Evolutionary conservation across 1,140 invertebrate species (phyloP).

Genomic region (Varroa destructor): DNA sequence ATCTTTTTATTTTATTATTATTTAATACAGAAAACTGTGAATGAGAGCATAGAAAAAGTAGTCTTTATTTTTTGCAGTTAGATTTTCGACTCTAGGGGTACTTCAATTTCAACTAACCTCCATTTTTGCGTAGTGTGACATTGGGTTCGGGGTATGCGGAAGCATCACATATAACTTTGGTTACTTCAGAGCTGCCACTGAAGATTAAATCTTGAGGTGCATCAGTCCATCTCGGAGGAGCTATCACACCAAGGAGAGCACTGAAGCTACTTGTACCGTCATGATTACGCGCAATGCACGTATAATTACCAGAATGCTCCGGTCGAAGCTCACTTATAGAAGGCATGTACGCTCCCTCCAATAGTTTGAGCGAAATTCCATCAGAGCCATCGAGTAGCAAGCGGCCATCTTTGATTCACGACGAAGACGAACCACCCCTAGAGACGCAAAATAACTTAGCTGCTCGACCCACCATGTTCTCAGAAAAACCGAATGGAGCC

Average conservation of each 20-base stretch:
- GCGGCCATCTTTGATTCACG: background rate
- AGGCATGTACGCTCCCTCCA: slow-evolving; percentile 11
- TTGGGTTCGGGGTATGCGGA: background rate
- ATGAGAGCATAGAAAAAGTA: no score
- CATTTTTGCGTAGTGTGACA: background rate
- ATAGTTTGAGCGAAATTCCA: background rate
- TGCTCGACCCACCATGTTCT: background rate
- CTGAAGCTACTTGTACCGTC: slow-evolving; percentile 1
- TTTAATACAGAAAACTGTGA: no score
- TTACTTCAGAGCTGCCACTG: background rate
- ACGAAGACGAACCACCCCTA: background rate
- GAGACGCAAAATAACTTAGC: slow-evolving; percentile 5
- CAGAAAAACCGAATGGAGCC: slow-evolving; percentile 11
- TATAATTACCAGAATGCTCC: slow-evolving; percentile 31
- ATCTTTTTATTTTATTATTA: no score
- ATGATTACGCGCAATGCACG: slow-evolving; percentile 20
- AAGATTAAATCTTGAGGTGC: background rate
- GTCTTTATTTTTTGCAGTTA: no score
- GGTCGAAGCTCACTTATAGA: slow-evolving; percentile 27
- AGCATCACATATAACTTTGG: background rate
- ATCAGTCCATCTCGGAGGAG: slow-evolving; percentile 2
- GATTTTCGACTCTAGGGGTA: no score
- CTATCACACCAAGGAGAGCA: background rate
- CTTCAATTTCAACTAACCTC: slow-evolving; percentile 8
- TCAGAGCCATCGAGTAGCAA: slow-evolving; percentile 5